These are phyloP conservation scores for Alviniconcha marisindica DNA, from an alignment of 1,140 invertebrate species.

Conservation along the genomic window DNA sequence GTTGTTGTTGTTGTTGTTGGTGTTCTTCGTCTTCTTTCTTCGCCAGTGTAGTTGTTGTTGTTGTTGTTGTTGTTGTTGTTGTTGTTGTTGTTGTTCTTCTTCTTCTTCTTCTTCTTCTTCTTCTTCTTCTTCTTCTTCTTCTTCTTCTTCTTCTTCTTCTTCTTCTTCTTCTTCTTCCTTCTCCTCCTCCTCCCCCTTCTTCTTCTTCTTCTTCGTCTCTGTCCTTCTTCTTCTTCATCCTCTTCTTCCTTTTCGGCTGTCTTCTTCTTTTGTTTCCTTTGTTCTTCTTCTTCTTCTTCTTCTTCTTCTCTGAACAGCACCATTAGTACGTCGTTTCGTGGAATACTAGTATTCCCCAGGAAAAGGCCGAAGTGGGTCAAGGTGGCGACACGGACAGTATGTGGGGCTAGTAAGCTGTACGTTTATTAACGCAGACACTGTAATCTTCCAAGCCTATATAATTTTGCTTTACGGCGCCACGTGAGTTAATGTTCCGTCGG, in stretches of 20 bases:
- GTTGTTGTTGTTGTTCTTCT: background rate
- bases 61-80: background rate
- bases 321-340: background rate
- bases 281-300: slow-evolving; percentile 31
- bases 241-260: slow-evolving; percentile 13
- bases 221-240: slow-evolving; percentile 33
- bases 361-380: too few species aligned
- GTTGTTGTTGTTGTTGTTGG: background rate
- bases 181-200: slow-evolving; percentile 4
- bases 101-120: slow-evolving; percentile 18
- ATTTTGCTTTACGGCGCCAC: background rate
- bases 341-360: too few species aligned
- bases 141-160: slow-evolving; percentile 8
- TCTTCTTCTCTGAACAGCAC: background rate
- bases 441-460: background rate
- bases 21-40: background rate
- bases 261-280: background rate
- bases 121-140: background rate
- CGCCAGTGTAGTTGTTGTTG: background rate
- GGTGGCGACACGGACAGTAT: too few species aligned
- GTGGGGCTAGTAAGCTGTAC: background rate
- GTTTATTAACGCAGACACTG: background rate
- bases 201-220: slow-evolving; percentile 25
- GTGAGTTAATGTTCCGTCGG: too few species aligned
- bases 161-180: slow-evolving; percentile 22